Percentiles rank a stretch among this genome's conserved stretches.
phyloP scores from a whole-genome alignment of 2,113 vertebrate species.

The Colius striatus region DNA sequence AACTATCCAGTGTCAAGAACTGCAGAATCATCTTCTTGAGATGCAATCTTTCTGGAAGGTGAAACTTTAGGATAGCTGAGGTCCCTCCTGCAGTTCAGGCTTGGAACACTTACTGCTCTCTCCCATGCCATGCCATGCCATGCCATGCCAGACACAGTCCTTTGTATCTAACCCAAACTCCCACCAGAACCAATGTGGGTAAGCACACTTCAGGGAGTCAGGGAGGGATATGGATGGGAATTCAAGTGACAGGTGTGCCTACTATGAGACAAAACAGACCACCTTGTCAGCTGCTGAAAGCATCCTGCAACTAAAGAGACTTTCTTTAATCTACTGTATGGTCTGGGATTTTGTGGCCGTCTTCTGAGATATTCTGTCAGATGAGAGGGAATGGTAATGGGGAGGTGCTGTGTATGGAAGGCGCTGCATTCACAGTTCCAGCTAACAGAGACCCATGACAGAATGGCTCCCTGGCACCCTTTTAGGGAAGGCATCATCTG shows the following conservation, averaged over 20 bases:
- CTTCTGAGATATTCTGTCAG: background rate
- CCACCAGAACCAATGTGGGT: background rate
- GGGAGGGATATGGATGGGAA: background rate
- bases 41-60: background rate
- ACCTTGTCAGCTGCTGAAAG: background rate
- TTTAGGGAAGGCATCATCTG: background rate
- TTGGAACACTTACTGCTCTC: background rate
- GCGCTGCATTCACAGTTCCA: background rate
- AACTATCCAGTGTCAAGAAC: background rate
- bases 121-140: background rate
- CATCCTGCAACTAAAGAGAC: background rate
- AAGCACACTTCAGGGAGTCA: background rate
- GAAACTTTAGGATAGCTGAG: background rate
- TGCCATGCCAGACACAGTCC: accelerated
- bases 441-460: background rate
- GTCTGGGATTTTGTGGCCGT: background rate
- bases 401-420: background rate
- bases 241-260: background rate
- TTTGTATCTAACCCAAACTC: background rate
- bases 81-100: background rate
- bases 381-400: background rate
- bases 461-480: background rate
- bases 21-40: background rate
- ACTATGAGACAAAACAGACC: background rate
- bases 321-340: background rate